Evolutionary conservation across 2,797 vertebrate species (phyloP), one percentile per base, ranked within the genome.

Genomic region (Cossypha heuglini): DNA sequence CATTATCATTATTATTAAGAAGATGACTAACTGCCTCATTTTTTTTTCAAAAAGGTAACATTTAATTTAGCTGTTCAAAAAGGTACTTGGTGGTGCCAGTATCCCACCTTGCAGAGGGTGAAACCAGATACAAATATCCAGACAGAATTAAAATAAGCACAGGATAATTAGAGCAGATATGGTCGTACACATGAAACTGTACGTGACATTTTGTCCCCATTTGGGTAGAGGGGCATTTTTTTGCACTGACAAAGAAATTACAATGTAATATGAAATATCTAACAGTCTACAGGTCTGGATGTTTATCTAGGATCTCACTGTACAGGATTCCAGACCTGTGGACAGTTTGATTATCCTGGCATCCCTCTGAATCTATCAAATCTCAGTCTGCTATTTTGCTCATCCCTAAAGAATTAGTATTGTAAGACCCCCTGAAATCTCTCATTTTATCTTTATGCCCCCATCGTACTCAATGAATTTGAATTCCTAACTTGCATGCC

Each of bases 151-250:
- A 35, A 88, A 43, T 5, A 84, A 49, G 43, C 43, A 28, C 28
- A 45, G 17, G 20, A 58, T 10, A 59, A 42, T 69, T 64, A 10
- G 0, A 21, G 42, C 37, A 89, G 42, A 28, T 66, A 69, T 1
- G 16, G 28, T 33, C 75, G 42, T 10, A 51, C 7, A 49, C 9
- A 16, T 22, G 18, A 14, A 75, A 57, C 2, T 0, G 2, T 35
- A n/a, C 2, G 3, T 0, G 1, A 59, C 14, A 35, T 67, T 82
- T 59, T 68, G 45, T n/a, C 12, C 10, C 22, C 14, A 19, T 58
- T 10, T 49, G 18, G 12, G n/a, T 42, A 9, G 29, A 24, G 5
- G 4, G 1, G 0, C 1, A 2, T 4, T 58, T 88, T 51, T 75
- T 69, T 61, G 26, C 29, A 75, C 10, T 38, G 63, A 57, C 63